A percentile compares a stretch with the other conserved stretches of the same genome.
These are phyloP conservation scores for Scatophagus argus DNA, from an alignment of 2,113 vertebrate species.

Conservation along the genomic window DNA sequence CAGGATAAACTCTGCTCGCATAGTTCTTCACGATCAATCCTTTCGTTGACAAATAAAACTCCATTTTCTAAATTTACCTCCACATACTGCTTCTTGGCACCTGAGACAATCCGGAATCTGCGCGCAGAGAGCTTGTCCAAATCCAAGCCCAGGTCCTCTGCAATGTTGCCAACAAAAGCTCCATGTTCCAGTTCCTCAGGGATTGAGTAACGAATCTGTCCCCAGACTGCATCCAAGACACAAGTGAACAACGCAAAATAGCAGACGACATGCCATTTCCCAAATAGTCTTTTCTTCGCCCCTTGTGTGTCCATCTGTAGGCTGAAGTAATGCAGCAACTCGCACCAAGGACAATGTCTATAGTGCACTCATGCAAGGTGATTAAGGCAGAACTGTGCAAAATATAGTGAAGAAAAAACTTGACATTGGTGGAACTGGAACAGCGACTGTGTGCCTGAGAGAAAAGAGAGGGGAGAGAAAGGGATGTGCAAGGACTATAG, in stretches of 20 bases:
- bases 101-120: slow-evolving; percentile 80
- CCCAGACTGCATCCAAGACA: slow-evolving; percentile 68
- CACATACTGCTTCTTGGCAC: slow-evolving; percentile 77
- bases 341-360: slow-evolving; percentile 15
- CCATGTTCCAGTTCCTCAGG: slow-evolving; percentile 82
- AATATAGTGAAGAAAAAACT: slow-evolving; percentile 41
- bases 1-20: slow-evolving; percentile 81
- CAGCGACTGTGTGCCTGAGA: slow-evolving; percentile 55
- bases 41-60: slow-evolving; percentile 79
- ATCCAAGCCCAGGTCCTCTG: slow-evolving; percentile 80
- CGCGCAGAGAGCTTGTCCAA: slow-evolving; percentile 76
- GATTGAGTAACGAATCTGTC: slow-evolving; percentile 80
- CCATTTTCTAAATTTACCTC: slow-evolving; percentile 82
- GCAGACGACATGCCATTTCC: slow-evolving; percentile 59
- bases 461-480: slow-evolving; percentile 55
- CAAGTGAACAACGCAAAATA: slow-evolving; percentile 58
- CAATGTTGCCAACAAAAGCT: slow-evolving; percentile 81
- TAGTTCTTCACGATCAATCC: slow-evolving; percentile 79
- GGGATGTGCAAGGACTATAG: slow-evolving; percentile 55
- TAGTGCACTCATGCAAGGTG: not conserved
- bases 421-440: slow-evolving; percentile 60
- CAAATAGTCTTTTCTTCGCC: slow-evolving; percentile 21
- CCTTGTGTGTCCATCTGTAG: slow-evolving; percentile 68
- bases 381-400: slow-evolving; percentile 27
- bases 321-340: slow-evolving; percentile 25